A percentile compares a stretch with the other conserved stretches of the same genome.
phyloP scores from a whole-genome alignment of 35 echinoderm and acorn worm genomes.

The Apostichopus parvimensis region DNA sequence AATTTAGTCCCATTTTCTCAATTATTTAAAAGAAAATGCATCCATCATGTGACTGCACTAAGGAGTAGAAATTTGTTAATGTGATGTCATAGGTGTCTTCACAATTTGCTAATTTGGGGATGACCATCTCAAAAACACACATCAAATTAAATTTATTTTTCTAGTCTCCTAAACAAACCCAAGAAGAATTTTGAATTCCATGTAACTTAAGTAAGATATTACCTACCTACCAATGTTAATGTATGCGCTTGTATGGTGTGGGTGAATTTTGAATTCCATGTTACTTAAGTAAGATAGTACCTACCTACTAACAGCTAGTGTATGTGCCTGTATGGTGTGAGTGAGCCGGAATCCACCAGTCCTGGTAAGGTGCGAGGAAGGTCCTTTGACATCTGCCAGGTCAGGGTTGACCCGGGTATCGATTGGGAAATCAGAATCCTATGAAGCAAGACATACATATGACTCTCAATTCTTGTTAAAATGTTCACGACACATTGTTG shows the following conservation, averaged over 20 bases:
- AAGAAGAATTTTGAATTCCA: neutral
- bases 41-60: too few species aligned
- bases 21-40: too few species aligned
- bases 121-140: too few species aligned
- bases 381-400: conserved; percentile 81
- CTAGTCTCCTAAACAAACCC: neutral
- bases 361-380: conserved; percentile 87
- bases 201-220: neutral
- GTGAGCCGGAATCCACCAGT: conserved; percentile 95
- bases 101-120: too few species aligned
- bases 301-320: conserved; percentile 92
- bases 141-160: too few species aligned
- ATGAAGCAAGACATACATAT: neutral
- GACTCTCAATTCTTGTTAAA: too few species aligned
- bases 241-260: conserved; percentile 89
- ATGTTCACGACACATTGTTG: too few species aligned
- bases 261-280: conserved; percentile 23
- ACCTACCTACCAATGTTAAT: conserved; percentile 92
- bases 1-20: too few species aligned
- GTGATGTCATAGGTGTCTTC: too few species aligned
- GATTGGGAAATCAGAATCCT: conserved; percentile 93
- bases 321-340: conserved; percentile 89
- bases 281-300: neutral
- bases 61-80: too few species aligned
- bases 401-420: conserved; percentile 87